Percentiles rank a stretch among this genome's conserved stretches.
Evolutionary conservation across 2,888 invertebrate species (phyloP).

Genomic region (Latrodectus elegans): DNA sequence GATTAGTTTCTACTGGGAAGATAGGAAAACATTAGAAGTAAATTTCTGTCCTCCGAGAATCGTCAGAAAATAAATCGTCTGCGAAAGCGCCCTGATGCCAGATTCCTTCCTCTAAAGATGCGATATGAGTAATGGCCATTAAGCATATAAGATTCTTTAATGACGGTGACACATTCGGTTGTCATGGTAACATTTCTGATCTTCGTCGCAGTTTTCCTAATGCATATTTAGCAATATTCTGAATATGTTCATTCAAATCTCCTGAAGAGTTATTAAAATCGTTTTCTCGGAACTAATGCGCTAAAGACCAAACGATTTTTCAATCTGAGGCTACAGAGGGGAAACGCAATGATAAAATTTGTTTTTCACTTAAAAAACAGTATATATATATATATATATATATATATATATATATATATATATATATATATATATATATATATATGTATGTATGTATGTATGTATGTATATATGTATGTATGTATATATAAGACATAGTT

Average conservation of each 20-base stretch:
- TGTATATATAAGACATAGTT: too few species aligned
- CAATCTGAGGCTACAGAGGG: conserved; percentile 8
- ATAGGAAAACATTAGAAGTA: background rate
- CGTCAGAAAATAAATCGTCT: background rate
- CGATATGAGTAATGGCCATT: conserved; percentile 16
- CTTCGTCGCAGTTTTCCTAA: conserved; percentile 11
- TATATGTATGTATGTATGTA: background rate
- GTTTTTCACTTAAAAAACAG: background rate
- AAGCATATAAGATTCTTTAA: conserved; percentile 22
- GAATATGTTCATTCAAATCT: too few species aligned
- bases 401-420: too few species aligned
- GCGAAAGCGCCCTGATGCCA: background rate
- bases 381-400: background rate
- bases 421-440: background rate
- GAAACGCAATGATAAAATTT: conserved; percentile 2
- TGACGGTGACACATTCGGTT: background rate
- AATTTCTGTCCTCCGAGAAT: background rate
- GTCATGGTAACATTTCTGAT: background rate
- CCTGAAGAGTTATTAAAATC: background rate
- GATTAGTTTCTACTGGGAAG: background rate
- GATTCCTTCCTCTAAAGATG: background rate
- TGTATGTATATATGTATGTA: too few species aligned
- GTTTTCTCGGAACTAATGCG: conserved; percentile 5
- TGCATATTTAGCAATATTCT: conserved; percentile 39
- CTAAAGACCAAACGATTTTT: background rate